Conservation (phyloP, 2,113 vertebrate genomes). For the Manacus vitellinus region DNA sequence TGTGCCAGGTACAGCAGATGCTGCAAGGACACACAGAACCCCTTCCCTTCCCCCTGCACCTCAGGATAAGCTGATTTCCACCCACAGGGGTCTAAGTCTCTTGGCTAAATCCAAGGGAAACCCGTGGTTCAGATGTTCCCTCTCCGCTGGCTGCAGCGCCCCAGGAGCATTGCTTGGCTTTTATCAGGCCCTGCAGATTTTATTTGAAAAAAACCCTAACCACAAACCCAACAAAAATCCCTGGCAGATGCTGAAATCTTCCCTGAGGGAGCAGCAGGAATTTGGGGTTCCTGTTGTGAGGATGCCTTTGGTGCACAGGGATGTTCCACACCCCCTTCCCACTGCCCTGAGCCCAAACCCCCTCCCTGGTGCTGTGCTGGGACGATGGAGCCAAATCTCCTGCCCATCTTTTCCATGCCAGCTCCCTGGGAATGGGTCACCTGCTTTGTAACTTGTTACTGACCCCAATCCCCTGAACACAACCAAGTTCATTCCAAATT, state of each 20-base stretch:
- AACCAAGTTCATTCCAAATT: too few species aligned
- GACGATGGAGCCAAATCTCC: background rate
- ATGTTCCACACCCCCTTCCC: background rate
- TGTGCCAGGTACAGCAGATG: background rate
- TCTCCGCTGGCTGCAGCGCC: accelerated
- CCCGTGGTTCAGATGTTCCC: background rate
- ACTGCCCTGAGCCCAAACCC: too few species aligned
- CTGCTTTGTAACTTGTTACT: background rate
- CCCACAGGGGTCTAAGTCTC: accelerated
- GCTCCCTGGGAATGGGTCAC: accelerated
- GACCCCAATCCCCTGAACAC: background rate
- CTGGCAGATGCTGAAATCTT: background rate
- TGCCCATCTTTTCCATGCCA: background rate
- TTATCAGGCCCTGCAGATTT: background rate
- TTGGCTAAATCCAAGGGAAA: background rate
- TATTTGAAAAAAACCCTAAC: background rate
- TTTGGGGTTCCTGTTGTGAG: background rate
- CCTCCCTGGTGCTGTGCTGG: background rate
- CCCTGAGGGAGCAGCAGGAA: background rate
- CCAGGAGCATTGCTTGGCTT: background rate
- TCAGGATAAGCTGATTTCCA: background rate
- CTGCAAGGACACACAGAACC: background rate
- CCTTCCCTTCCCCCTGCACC: background rate
- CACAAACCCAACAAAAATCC: too few species aligned
- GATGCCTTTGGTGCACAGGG: background rate